These are phyloP conservation scores for Rutilus rutilus DNA, from an alignment of 2,113 vertebrate species.

Conservation along the genomic window DNA sequence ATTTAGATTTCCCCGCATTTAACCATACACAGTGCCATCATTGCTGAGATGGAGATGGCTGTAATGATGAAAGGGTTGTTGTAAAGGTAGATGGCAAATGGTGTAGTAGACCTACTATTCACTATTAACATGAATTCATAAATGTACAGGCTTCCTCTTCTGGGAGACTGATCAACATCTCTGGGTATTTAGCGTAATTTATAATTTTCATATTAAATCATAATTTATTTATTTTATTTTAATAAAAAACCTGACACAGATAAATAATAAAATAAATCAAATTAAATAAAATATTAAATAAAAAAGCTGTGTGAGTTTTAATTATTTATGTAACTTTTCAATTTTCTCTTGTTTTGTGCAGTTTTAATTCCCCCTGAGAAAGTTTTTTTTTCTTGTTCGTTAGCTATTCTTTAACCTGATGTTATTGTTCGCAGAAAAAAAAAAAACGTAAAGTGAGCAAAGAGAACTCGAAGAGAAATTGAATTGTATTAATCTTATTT, in stretches of 20 bases:
- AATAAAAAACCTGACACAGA: too few species aligned
- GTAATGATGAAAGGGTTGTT: not conserved
- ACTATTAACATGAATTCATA: not conserved
- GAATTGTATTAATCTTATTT: not conserved
- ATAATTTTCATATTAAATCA: too few species aligned
- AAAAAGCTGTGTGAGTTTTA: not conserved
- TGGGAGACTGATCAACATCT: not conserved
- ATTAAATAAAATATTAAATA: too few species aligned
- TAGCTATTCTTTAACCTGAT: not conserved
- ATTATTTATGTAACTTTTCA: not conserved
- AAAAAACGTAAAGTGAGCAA: not conserved
- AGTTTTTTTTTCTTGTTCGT: not conserved
- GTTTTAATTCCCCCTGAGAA: not conserved
- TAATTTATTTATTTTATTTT: too few species aligned
- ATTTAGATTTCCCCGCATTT: not conserved
- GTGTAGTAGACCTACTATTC: not conserved
- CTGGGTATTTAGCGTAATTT: too few species aligned
- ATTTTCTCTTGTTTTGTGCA: not conserved
- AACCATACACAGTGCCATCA: not conserved
- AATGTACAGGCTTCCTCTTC: not conserved
- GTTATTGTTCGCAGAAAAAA: not conserved
- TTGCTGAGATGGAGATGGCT: not conserved
- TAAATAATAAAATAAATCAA: too few species aligned
- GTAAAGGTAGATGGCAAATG: not conserved
- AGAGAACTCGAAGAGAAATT: not conserved